These are phyloP conservation scores for Leptinotarsa texana DNA, from an alignment of 1,140 invertebrate genomes.

Conservation along the genomic window DNA sequence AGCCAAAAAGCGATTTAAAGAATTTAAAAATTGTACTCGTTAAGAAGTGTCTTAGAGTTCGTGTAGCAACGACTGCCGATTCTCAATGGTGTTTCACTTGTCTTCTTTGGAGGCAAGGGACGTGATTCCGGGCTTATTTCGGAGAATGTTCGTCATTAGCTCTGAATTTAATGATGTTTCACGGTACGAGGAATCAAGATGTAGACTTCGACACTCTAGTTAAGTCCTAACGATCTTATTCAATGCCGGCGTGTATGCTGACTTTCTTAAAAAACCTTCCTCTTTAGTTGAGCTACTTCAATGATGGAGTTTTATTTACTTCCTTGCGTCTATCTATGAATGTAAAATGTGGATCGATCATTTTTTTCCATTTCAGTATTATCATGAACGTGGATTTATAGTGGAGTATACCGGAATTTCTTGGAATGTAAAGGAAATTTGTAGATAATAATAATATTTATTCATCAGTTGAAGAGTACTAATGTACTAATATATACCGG, in stretches of 20 bases:
- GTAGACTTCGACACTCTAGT: slow-evolving; percentile 38
- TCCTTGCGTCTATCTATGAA: background rate
- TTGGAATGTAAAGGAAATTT: too few species aligned
- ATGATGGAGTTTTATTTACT: background rate
- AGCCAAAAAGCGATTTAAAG: slow-evolving; percentile 43
- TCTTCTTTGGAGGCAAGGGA: slow-evolving; percentile 11
- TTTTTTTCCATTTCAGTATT: too few species aligned
- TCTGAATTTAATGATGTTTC: slow-evolving; percentile 40
- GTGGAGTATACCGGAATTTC: too few species aligned
- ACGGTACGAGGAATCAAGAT: slow-evolving; percentile 36
- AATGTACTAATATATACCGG: too few species aligned
- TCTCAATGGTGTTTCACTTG: background rate
- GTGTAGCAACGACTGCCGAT: slow-evolving; percentile 10
- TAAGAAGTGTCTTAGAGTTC: slow-evolving; percentile 22
- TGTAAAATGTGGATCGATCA: too few species aligned
- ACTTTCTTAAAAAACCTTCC: background rate
- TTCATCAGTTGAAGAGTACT: too few species aligned
- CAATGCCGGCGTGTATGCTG: slow-evolving; percentile 13
- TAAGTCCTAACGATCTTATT: slow-evolving; percentile 38
- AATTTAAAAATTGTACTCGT: slow-evolving; percentile 39
- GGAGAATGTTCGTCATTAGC: slow-evolving; percentile 34
- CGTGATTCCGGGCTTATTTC: slow-evolving; percentile 24
- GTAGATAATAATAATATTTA: too few species aligned
- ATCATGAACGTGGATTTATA: too few species aligned
- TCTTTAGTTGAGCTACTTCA: background rate